These are phyloP conservation scores for Lordiphosa fenestrarum DNA, from an alignment of 2,888 invertebrate genomes.

Conservation along the genomic window DNA sequence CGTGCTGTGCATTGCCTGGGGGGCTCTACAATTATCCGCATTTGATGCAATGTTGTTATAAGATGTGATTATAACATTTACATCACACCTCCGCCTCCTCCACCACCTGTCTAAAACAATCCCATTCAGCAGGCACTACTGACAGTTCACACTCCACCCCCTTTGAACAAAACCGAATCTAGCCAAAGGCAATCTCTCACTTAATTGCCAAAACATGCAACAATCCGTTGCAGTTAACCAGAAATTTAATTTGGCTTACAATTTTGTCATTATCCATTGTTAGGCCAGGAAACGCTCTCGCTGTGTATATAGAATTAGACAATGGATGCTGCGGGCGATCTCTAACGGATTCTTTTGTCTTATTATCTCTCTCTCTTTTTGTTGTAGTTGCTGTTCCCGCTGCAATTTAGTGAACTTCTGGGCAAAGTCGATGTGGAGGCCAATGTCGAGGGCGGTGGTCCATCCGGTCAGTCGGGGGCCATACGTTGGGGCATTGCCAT, in stretches of 20 bases:
- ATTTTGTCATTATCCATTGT: conserved; percentile 50
- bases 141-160: conserved; percentile 12
- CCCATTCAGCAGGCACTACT: conserved; percentile 18
- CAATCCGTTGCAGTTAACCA: conserved; percentile 49
- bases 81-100: conserved; percentile 26
- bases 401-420: conserved; percentile 88
- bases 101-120: conserved; percentile 5
- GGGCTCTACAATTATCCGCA: conserved; percentile 26
- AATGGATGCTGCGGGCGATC: conserved; percentile 47
- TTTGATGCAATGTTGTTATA: conserved; percentile 26
- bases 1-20: conserved; percentile 30
- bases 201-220: conserved; percentile 42
- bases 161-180: neutral
- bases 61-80: conserved; percentile 26
- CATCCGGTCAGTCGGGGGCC: conserved; percentile 92
- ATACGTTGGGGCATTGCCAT: conserved; percentile 93
- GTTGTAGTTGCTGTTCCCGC: conserved; percentile 89
- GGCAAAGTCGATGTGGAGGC: conserved; percentile 92
- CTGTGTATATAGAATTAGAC: conserved; percentile 41
- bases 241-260: conserved; percentile 52
- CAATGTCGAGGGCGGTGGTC: conserved; percentile 86
- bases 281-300: conserved; percentile 54
- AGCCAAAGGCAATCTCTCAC: conserved; percentile 11
- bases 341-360: conserved; percentile 30
- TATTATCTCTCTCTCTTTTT: conserved; percentile 35